These are phyloP conservation scores for Brachionichthys hirsutus DNA, from an alignment of 2,113 vertebrate genomes.

Conservation along the genomic window DNA sequence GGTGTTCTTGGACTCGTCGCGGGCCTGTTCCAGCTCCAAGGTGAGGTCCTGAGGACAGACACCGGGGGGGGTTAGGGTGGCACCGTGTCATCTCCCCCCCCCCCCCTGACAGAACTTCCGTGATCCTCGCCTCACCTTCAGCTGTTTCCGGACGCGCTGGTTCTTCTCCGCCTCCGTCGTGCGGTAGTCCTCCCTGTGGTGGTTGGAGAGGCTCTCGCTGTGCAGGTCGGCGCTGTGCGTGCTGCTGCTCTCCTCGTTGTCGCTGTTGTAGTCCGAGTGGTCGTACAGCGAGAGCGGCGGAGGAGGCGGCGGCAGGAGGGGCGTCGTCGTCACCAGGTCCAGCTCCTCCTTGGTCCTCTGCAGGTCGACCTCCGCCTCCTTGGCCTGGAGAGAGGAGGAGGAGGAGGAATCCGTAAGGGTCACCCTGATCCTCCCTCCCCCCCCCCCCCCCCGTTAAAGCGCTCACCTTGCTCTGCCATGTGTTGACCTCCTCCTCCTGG, in stretches of 20 bases:
- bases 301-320: constrained; percentile 79
- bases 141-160: constrained; percentile 88
- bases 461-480: constrained; percentile 91
- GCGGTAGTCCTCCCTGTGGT: constrained; percentile 89
- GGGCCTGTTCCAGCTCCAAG: constrained; percentile 87
- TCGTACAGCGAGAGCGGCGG: constrained; percentile 83
- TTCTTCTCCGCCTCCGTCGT: constrained; percentile 94
- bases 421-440: too few relatives aligned
- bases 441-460: not conserved
- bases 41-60: constrained; percentile 81
- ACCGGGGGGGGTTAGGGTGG: not conserved
- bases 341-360: constrained; percentile 91
- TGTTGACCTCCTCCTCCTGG: constrained; percentile 88
- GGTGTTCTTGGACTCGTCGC: constrained; percentile 90
- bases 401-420: not conserved
- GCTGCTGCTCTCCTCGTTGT: constrained; percentile 81
- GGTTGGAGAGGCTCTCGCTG: constrained; percentile 81
- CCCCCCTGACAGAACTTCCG: too few relatives aligned
- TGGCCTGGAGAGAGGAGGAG: constrained; percentile 80
- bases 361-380: constrained; percentile 87
- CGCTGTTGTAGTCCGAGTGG: constrained; percentile 79
- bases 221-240: constrained; percentile 89
- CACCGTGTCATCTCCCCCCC: not conserved
- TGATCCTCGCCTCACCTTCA: constrained; percentile 77
- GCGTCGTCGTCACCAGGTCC: constrained; percentile 82